Evolutionary conservation across 2,797 vertebrate genomes (phyloP).

Genomic region (Loriculus beryllinus): DNA sequence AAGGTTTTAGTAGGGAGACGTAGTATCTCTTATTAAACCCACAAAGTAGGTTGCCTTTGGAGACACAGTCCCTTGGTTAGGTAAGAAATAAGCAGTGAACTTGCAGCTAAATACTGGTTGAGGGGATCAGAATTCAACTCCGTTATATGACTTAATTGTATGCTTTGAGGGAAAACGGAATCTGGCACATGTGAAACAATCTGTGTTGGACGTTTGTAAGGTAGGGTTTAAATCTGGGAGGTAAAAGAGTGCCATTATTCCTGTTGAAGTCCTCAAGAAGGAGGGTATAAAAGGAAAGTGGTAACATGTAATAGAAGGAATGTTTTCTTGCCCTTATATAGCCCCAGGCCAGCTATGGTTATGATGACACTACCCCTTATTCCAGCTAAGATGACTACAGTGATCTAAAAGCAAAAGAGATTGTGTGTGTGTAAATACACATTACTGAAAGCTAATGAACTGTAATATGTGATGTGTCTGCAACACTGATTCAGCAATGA

Average conservation of each 20-base stretch:
- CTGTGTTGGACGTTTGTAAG: background rate
- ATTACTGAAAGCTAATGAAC: background rate
- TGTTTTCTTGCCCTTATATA: background rate
- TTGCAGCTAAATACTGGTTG: background rate
- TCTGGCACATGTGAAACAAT: background rate
- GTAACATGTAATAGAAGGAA: background rate
- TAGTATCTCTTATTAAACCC: background rate
- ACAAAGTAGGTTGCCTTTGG: background rate
- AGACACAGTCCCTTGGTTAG: background rate
- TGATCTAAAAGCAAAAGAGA: background rate
- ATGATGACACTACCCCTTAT: fast-evolving
- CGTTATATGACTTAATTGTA: fast-evolving
- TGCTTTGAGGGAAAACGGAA: background rate
- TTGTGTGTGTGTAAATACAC: background rate
- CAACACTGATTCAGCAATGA: background rate
- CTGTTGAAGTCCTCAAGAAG: background rate
- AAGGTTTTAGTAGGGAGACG: background rate
- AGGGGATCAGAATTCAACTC: background rate
- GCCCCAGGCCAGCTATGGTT: background rate
- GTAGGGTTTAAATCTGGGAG: background rate
- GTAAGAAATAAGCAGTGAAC: background rate
- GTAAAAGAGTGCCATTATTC: background rate
- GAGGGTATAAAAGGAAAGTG: background rate
- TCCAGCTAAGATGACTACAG: background rate
- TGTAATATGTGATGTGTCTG: background rate